Evolutionary conservation across 2,888 invertebrate species (phyloP).

Genomic region (Tinea semifulvella): DNA sequence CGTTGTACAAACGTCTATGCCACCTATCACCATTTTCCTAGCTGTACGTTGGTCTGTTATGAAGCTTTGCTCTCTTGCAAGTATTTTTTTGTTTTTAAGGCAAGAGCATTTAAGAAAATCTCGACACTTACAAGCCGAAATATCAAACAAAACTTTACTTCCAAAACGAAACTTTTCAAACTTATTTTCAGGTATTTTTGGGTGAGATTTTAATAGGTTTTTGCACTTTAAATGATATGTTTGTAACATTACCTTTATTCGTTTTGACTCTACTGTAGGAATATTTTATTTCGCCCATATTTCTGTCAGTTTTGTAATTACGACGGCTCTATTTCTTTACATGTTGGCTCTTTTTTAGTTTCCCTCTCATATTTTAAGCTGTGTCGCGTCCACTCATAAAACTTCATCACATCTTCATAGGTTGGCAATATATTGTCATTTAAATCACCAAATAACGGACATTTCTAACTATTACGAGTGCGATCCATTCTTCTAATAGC

Average conservation of each 20-base stretch:
- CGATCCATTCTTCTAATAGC: too few relatives aligned
- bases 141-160: conserved; percentile 15
- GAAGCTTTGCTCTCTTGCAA: conserved; percentile 15
- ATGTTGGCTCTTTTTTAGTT: conserved; percentile 17
- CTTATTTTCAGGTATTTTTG: conserved; percentile 16
- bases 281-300: conserved; percentile 15
- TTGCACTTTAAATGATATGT: conserved; percentile 17
- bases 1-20: conserved; percentile 10
- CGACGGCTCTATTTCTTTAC: conserved; percentile 15
- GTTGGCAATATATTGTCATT: conserved; percentile 19
- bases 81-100: conserved; percentile 17
- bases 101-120: too few relatives aligned
- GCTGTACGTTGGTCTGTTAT: conserved; percentile 16
- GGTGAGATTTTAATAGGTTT: conserved; percentile 17
- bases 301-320: too few relatives aligned
- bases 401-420: conserved; percentile 21
- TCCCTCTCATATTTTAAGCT: conserved; percentile 1
- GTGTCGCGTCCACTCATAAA: conserved; percentile 1
- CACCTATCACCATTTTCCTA: conserved; percentile 17
- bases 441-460: conserved; percentile 20
- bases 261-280: conserved; percentile 14
- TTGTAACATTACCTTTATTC: conserved; percentile 16
- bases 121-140: conserved; percentile 18
- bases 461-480: conserved; percentile 17
- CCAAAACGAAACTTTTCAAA: conserved; percentile 16